phyloP scores from a whole-genome alignment of 2,888 invertebrate genomes.

The Clostera curtula region DNA sequence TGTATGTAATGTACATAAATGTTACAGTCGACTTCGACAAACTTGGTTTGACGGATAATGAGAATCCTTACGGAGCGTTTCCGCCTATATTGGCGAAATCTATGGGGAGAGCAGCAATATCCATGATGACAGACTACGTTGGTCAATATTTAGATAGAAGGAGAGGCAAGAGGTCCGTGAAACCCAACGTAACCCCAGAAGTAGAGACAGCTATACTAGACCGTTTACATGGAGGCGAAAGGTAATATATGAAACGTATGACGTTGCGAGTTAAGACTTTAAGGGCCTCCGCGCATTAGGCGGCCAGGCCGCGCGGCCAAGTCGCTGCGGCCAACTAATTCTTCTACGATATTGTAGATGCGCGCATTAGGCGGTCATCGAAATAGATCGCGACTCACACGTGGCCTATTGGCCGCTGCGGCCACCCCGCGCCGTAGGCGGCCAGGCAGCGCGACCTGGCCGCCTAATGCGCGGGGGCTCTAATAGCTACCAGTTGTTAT shows the following conservation, averaged over 20 bases:
- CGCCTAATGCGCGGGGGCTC: too few species aligned
- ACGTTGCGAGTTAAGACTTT: too few species aligned
- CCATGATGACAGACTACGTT: constrained; percentile 82
- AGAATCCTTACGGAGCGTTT: constrained; percentile 88
- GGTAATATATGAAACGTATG: constrained; percentile 35
- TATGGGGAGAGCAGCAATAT: constrained; percentile 83
- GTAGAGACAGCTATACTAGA: constrained; percentile 48
- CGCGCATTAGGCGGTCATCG: too few species aligned
- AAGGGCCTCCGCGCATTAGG: too few species aligned
- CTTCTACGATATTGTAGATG: too few species aligned
- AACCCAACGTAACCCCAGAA: constrained; percentile 40
- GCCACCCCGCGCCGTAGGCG: too few species aligned
- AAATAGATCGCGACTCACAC: constrained; percentile 5
- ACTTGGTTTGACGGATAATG: constrained; percentile 89
- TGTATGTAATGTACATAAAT: constrained; percentile 1
- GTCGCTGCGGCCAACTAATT: too few species aligned
- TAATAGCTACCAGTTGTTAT: constrained; percentile 12
- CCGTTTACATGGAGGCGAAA: constrained; percentile 86
- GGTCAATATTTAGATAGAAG: constrained; percentile 80
- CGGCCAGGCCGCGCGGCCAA: too few species aligned
- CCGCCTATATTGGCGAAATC: constrained; percentile 85
- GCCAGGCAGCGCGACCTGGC: too few species aligned
- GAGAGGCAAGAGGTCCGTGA: constrained; percentile 62
- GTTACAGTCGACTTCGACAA: constrained; percentile 89
- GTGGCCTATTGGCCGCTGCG: too few species aligned